phyloP scores from a whole-genome alignment of 1,140 invertebrate genomes.

The Latrodectus geometricus region DNA sequence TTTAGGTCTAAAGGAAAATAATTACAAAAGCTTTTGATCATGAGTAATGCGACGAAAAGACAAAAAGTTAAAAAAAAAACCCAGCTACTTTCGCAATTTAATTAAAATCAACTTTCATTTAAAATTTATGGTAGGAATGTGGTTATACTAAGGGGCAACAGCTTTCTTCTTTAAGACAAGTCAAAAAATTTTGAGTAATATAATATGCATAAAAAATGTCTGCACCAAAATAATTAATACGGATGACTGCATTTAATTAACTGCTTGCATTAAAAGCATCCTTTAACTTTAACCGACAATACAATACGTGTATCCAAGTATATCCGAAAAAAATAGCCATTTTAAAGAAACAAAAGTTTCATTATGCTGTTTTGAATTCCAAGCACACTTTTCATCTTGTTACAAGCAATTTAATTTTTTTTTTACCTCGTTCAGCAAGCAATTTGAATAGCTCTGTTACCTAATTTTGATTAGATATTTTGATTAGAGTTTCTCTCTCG shows the following conservation, averaged over 20 bases:
- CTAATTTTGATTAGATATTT: too few relatives aligned
- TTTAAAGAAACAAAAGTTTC: too few relatives aligned
- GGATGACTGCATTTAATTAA: slow-evolving; percentile 51
- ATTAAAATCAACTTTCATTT: slow-evolving; percentile 48
- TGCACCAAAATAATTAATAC: slow-evolving; percentile 42
- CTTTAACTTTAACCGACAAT: too few relatives aligned
- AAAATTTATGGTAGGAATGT: slow-evolving; percentile 35
- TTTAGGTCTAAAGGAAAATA: neutral
- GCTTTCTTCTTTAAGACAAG: slow-evolving; percentile 23
- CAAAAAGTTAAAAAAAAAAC: slow-evolving; percentile 1
- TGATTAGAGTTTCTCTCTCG: too few relatives aligned
- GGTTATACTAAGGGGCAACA: slow-evolving; percentile 14
- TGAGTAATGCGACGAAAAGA: neutral
- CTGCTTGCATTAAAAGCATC: neutral
- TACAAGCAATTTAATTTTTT: too few relatives aligned
- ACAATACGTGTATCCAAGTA: too few relatives aligned
- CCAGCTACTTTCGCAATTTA: slow-evolving; percentile 9
- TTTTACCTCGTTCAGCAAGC: too few relatives aligned
- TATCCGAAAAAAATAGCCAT: too few relatives aligned
- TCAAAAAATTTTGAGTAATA: neutral
- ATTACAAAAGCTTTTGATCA: slow-evolving; percentile 13
- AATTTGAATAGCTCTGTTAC: too few relatives aligned
- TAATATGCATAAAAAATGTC: slow-evolving; percentile 12
- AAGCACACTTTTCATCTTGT: too few relatives aligned
- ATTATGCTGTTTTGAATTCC: too few relatives aligned